Base-by-base conservation (phyloP, 2,113 vertebrate species). In the Steatornis caripensis region DNA sequence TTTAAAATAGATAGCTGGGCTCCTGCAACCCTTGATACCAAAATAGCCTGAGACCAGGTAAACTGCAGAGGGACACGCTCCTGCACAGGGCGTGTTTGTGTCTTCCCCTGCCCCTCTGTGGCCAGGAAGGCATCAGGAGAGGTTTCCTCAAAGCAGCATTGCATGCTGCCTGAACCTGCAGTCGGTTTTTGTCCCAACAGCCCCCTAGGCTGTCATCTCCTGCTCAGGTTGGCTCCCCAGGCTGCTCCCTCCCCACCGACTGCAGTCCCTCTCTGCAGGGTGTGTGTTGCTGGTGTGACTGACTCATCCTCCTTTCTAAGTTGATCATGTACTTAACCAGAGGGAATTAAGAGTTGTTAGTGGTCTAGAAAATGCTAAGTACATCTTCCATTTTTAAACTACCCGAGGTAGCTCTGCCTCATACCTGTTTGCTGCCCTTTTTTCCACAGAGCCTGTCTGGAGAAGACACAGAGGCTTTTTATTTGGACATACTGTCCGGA, bases 321-420 rank as follows among this genome's bases (percentile, higher is more conserved):
- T 18, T 76, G 79, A 69, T 89, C 61, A 17, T 49, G 4, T 32
- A 4, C 62, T 93, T 87, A 53, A 20, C 64, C n/a, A n/a, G n/a
- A 45, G 43, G 84, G 89, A 89, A 89, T 94, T 92, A 84, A 90
- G 68, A n/a, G 27, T 84, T 41, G 83, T 91, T 85, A 85, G 87
- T 54, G 41, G 94, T 87, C 61, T 80, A 19, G 58, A 76, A 77
- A 85, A 76, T 10, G 2, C 66, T 76, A 57, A 76, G 43, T 16
- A 9, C 39, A 20, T 75, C 26, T 95, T 92, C 85, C 60, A 41
- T 92, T 92, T 96, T 86, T 89, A 95, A 94, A 66, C 41, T 36
- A 10, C n/a, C n/a, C n/a, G n/a, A n/a, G n/a, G n/a, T n/a, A 55
- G 23, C 54, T 72, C 43, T 84, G 37, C n/a, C 41, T 55, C 1